Evolutionary conservation across 2,797 vertebrate genomes (phyloP).

Genomic region (Sus cebifrons): DNA sequence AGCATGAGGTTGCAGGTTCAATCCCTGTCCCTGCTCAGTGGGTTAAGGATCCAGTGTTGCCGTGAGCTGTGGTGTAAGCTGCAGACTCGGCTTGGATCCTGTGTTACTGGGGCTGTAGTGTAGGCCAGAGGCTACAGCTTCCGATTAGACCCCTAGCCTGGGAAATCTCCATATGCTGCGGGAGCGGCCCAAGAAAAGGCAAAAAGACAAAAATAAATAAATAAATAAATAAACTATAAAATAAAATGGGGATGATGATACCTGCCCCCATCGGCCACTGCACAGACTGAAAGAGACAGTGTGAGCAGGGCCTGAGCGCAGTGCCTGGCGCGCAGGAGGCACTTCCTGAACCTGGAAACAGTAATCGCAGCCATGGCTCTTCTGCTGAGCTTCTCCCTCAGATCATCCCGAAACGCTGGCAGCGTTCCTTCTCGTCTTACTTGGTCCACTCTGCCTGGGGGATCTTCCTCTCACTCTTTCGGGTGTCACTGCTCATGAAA

Average conservation of each 20-base stretch:
- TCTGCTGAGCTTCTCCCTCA: not conserved
- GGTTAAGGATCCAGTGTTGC: too few species aligned
- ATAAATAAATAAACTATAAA: too few species aligned
- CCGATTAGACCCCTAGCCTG: too few species aligned
- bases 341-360: not conserved
- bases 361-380: not conserved
- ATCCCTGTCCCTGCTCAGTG: too few species aligned
- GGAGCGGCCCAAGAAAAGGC: too few species aligned
- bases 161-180: too few species aligned
- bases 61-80: too few species aligned
- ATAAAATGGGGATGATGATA: not conserved
- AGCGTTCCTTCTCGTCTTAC: not conserved
- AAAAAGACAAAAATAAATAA: too few species aligned
- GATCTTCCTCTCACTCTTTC: not conserved
- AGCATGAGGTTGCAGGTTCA: too few species aligned
- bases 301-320: not conserved
- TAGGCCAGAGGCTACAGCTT: too few species aligned
- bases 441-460: not conserved
- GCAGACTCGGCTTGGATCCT: too few species aligned
- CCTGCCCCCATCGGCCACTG: not conserved
- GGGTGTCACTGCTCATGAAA: constrained; percentile 16
- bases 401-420: not conserved
- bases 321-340: not conserved
- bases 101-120: too few species aligned
- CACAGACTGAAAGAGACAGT: not conserved